Conservation (phyloP, 1,140 invertebrate species). For the Heliconius eleuchia region DNA sequence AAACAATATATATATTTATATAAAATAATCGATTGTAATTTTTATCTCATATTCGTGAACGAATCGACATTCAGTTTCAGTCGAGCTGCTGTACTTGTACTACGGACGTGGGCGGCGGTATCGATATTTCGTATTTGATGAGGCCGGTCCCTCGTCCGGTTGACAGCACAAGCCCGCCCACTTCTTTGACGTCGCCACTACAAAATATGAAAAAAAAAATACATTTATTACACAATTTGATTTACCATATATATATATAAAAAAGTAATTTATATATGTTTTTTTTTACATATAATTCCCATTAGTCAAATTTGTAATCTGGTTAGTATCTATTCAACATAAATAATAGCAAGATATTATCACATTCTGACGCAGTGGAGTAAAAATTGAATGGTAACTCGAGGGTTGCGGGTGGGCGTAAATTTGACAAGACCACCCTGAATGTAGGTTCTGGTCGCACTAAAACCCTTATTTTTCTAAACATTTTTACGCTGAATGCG, state of each 20-base stretch:
- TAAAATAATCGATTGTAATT: background rate
- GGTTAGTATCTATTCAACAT: too few species aligned
- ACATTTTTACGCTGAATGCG: too few species aligned
- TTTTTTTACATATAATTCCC: too few species aligned
- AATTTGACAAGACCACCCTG: too few species aligned
- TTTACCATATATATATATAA: background rate
- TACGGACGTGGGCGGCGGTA: slow-evolving; percentile 61
- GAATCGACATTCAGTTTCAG: slow-evolving; percentile 45
- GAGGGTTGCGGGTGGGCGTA: too few species aligned
- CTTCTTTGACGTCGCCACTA: slow-evolving; percentile 70
- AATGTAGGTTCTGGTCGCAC: too few species aligned
- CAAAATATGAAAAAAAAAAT: slow-evolving; percentile 9
- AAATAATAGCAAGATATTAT: too few species aligned
- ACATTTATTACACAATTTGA: background rate
- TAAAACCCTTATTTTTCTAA: too few species aligned
- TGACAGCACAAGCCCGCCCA: slow-evolving; percentile 65
- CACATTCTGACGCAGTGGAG: too few species aligned
- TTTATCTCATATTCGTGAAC: background rate
- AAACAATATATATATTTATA: background rate
- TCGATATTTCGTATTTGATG: slow-evolving; percentile 75
- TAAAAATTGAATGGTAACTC: too few species aligned
- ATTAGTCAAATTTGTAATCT: too few species aligned
- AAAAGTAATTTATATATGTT: too few species aligned
- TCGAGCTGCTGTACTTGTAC: slow-evolving; percentile 73
- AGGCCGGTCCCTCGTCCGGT: slow-evolving; percentile 59